Conservation (phyloP, 2,797 vertebrate species). For the Sphenopsis melanotis region DNA sequence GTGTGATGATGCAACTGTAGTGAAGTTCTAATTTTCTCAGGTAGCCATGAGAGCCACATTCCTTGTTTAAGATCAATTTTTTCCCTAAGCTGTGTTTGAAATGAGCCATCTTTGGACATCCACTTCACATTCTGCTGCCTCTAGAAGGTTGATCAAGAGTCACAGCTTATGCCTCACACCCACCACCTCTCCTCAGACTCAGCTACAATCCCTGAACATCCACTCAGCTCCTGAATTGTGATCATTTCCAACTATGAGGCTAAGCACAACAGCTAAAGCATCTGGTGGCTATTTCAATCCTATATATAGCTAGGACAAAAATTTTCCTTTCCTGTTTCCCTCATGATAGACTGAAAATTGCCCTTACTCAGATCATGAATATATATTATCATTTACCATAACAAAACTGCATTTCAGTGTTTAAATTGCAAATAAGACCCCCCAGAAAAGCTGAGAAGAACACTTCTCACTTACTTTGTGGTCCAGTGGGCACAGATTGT, state of each 20-base stretch:
- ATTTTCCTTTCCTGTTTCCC: not conserved
- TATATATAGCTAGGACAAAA: not conserved
- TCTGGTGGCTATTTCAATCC: not conserved
- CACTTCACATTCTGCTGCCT: not conserved
- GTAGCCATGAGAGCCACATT: not conserved
- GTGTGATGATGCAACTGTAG: not conserved
- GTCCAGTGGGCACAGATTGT: not conserved
- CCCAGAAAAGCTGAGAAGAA: not conserved
- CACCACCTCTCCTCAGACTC: not conserved
- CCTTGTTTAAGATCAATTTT: not conserved
- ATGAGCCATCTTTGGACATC: not conserved
- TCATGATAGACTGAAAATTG: not conserved
- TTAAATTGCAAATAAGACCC: not conserved
- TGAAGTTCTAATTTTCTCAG: constrained; percentile 29
- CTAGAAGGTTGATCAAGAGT: not conserved
- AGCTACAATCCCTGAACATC: not conserved
- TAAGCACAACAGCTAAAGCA: not conserved
- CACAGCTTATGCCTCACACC: not conserved
- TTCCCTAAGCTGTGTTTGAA: constrained; percentile 5
- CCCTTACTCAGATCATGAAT: not conserved
- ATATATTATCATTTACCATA: not conserved
- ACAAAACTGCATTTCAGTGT: not conserved
- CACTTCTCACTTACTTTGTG: not conserved
- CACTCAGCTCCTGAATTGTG: not conserved
- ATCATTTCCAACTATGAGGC: not conserved